A percentile compares a stretch with the other conserved stretches of the same genome.
Evolutionary conservation across 2,797 vertebrate genomes (phyloP).

Genomic region (Anas acuta): DNA sequence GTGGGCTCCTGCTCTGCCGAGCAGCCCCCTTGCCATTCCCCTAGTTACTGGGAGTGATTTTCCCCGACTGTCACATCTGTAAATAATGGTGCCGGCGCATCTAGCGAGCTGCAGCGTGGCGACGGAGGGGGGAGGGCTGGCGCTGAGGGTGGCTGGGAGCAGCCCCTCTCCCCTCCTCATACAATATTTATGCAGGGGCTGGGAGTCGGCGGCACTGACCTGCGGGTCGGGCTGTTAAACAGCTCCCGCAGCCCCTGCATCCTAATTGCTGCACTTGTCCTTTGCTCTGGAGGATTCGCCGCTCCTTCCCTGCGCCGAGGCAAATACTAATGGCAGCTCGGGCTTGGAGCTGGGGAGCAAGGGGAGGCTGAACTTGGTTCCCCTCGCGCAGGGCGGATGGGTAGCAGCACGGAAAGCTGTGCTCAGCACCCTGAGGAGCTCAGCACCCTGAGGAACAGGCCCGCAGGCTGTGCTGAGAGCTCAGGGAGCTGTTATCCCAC

Average conservation of each 20-base stretch:
- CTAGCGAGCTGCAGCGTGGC: conserved; percentile 60
- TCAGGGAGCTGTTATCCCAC: neutral
- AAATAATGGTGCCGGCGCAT: conserved; percentile 73
- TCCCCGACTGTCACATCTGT: conserved; percentile 73
- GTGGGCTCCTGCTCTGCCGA: neutral
- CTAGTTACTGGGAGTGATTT: conserved; percentile 73
- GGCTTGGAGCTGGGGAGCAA: conserved; percentile 35
- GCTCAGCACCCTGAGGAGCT: neutral
- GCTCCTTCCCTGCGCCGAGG: conserved; percentile 66
- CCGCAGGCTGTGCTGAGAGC: neutral
- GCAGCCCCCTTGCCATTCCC: conserved; percentile 67
- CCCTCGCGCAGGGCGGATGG: neutral
- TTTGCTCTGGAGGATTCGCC: conserved; percentile 81
- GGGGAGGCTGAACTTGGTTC: conserved; percentile 54
- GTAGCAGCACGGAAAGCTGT: neutral
- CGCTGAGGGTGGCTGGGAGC: conserved; percentile 45
- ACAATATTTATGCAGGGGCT: conserved; percentile 88
- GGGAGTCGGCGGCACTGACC: conserved; percentile 84
- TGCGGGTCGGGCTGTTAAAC: conserved; percentile 89
- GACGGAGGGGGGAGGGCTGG: conserved; percentile 65
- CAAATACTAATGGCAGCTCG: conserved; percentile 78
- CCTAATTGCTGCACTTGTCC: conserved; percentile 86
- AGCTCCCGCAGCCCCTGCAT: conserved; percentile 84
- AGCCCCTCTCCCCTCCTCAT: conserved; percentile 79
- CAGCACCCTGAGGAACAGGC: too few species aligned